A percentile compares a stretch with the other conserved stretches of the same genome.
phyloP scores from a whole-genome alignment of 2,797 vertebrate species.

The Cetoscarus ocellatus region DNA sequence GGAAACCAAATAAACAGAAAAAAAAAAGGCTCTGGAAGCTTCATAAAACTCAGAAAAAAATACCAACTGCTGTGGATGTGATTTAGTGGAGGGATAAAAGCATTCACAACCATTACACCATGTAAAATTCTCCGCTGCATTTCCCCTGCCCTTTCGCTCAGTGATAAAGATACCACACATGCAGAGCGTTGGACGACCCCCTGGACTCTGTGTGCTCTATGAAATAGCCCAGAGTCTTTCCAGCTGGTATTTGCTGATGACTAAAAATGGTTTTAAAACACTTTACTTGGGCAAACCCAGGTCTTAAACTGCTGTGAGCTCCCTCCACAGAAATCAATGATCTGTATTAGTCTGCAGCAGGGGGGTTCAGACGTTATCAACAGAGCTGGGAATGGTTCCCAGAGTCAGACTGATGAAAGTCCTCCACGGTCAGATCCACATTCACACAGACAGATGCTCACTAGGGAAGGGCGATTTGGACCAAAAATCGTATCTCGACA shows the following conservation, averaged over 20 bases:
- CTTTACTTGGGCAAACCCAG: constrained; percentile 50
- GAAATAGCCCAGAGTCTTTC: constrained; percentile 39
- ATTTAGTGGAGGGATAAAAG: constrained; percentile 69
- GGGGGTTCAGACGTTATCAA: constrained; percentile 26
- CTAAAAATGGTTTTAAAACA: constrained; percentile 67
- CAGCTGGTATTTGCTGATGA: constrained; percentile 54
- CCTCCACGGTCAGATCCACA: constrained; percentile 12
- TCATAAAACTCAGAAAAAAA: constrained; percentile 33
- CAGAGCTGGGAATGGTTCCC: constrained; percentile 29
- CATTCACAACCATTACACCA: constrained; percentile 52
- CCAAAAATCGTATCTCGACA: no score
- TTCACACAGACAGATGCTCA: constrained; percentile 17
- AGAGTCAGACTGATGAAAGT: constrained; percentile 35
- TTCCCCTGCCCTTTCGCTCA: constrained; percentile 56
- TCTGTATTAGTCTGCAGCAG: constrained; percentile 51
- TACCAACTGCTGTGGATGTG: constrained; percentile 47
- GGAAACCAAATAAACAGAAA: constrained; percentile 58
- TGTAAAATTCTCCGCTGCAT: constrained; percentile 61
- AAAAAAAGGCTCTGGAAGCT: constrained; percentile 42
- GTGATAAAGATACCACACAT: constrained; percentile 32
- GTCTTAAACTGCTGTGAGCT: constrained; percentile 8
- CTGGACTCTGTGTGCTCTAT: constrained; percentile 43
- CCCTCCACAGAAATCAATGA: constrained; percentile 48
- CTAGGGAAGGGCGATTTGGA: no score
- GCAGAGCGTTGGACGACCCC: constrained; percentile 15